Base-by-base conservation (phyloP, 1,140 invertebrate genomes). In the Drosophila carrolli region DNA sequence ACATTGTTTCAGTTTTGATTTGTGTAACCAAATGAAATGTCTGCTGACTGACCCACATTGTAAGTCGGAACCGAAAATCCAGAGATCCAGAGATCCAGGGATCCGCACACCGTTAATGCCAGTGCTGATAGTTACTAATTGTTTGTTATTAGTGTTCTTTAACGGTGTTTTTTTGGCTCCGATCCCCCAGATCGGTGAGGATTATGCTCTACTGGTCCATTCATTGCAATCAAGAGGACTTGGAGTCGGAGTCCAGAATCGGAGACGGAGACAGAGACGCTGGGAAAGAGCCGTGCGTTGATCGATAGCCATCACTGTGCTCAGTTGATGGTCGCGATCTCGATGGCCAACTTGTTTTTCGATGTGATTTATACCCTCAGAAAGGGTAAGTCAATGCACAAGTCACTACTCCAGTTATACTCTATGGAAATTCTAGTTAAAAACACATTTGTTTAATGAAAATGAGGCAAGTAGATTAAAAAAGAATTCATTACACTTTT, bases 231-330 rank as follows among this genome's bases (percentile, higher is more conserved):
- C 75, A 72, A 16, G n/a, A 35, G 37, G 44, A 11, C 16, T 32
- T 11, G 38, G 23, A 57, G 29, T 32, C 29, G 29, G 1, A 32
- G 29, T 32, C 60, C 56, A 71, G 59, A 41, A 61, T 58, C 43
- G 14, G 43, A 57, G 40, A 19, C 37, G 14, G 43, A 57, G 40
- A 19, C 37, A 38, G n/a, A 2, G 50, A 55, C 44, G 46, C 54
- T 23, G 11, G 37, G 46, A 43, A 35, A 48, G 66, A 53, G 50
- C 56, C 40, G 46, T 65, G 61, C 62, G 61, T 80, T 89, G 84
- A 89, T 89, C 84, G 84, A 89, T 89, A 85, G 84, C 84, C 85
- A 84, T 89, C 84, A 81, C 77, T 81, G 77, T 50, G 60, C 70
- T 73, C 65, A 41, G 48, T 76, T 68, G 66, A 61, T 75, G 80